These are phyloP conservation scores for Acropora tenuis DNA, from an alignment of 64 coral and sea anemone species.

Conservation along the genomic window DNA sequence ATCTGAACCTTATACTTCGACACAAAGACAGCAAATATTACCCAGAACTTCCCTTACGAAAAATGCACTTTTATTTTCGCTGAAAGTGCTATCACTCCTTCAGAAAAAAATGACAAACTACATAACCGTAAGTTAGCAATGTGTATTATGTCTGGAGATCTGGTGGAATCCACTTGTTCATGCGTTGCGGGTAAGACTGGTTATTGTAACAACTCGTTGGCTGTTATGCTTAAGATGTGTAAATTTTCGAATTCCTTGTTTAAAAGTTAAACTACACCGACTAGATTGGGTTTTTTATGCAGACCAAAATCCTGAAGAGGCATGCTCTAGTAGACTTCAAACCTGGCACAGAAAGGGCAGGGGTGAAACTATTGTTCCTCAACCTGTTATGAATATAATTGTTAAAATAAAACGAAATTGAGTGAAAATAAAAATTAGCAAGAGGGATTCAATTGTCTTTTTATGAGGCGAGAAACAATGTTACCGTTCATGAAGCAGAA, in stretches of 20 bases:
- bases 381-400: slow-evolving; percentile 25
- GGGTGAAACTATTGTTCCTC: slow-evolving; percentile 10
- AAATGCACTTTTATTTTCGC: slow-evolving; percentile 12
- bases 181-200: slow-evolving; percentile 20
- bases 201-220: not conserved
- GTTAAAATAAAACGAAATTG: not conserved
- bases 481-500: not conserved
- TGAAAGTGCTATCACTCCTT: not conserved
- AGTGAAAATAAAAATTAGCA: not conserved
- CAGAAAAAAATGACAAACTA: not conserved
- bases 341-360: not conserved
- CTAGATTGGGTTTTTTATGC: too few relatives aligned
- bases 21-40: too few relatives aligned
- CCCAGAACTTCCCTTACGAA: too few relatives aligned
- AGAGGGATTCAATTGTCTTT: slow-evolving; percentile 33
- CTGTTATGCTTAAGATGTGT: slow-evolving; percentile 28
- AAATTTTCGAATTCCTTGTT: slow-evolving; percentile 14
- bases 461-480: slow-evolving; percentile 50
- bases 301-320: too few relatives aligned
- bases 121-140: slow-evolving; percentile 9
- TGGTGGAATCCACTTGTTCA: slow-evolving; percentile 29
- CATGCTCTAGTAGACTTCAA: too few relatives aligned
- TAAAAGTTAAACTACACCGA: not conserved
- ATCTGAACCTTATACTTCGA: not conserved
- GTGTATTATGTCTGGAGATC: slow-evolving; percentile 14